phyloP scores from a whole-genome alignment of 2,888 invertebrate species.

The Chironomus tentans region DNA sequence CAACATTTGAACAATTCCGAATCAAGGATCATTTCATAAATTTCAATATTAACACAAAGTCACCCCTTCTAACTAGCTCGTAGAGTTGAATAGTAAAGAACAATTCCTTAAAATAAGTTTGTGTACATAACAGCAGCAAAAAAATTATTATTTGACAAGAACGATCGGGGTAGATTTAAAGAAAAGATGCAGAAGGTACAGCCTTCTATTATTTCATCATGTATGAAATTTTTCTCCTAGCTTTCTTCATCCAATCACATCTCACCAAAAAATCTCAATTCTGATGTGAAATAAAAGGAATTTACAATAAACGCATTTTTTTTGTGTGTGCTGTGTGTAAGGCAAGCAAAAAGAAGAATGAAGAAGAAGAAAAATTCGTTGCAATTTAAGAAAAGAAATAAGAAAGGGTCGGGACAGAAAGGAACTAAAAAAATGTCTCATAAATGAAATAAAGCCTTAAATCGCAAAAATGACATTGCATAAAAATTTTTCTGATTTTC shows the following conservation, averaged over 20 bases:
- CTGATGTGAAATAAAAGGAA: not conserved
- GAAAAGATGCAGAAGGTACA: not conserved
- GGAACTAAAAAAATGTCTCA: not conserved
- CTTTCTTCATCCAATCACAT: conserved; percentile 21
- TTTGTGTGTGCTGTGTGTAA: not conserved
- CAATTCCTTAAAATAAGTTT: too few species aligned
- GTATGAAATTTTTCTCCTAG: conserved; percentile 8
- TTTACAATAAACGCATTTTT: not conserved
- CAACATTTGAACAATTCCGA: not conserved
- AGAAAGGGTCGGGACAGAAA: not conserved
- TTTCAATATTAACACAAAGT: not conserved
- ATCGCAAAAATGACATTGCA: conserved; percentile 19
- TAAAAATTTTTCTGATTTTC: not conserved
- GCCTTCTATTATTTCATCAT: conserved; percentile 6
- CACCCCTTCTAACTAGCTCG: not conserved
- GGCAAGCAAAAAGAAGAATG: not conserved
- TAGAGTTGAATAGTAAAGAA: not conserved
- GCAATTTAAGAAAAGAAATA: not conserved
- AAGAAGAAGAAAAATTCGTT: not conserved
- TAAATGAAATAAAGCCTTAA: conserved; percentile 16
- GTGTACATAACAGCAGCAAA: not conserved
- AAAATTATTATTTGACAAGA: not conserved
- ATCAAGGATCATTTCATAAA: not conserved
- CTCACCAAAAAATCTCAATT: not conserved
- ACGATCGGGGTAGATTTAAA: not conserved